phyloP scores from a whole-genome alignment of 53 echinoderm and acorn worm genomes.

The Patiria pectinifera region DNA sequence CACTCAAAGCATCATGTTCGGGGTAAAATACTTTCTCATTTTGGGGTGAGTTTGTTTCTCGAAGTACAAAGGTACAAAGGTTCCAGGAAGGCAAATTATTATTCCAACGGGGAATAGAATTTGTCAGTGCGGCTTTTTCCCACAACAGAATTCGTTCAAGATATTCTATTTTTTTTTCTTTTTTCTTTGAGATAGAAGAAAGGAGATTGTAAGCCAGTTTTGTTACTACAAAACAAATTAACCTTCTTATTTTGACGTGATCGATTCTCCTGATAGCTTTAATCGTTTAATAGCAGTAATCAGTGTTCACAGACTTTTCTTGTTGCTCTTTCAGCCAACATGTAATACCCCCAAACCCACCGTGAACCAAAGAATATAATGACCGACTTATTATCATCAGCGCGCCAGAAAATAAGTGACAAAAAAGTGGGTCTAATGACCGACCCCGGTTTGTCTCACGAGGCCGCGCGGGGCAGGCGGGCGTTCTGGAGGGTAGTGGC shows the following conservation, averaged over 20 bases:
- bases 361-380: neutral
- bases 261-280: neutral
- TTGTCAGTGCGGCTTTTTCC: no score
- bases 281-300: conserved; percentile 5
- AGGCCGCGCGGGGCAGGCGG: neutral
- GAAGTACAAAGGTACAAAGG: neutral
- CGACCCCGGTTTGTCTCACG: neutral
- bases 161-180: no score
- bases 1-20: neutral
- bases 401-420: neutral
- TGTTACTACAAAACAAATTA: neutral
- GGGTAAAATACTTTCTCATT: conserved; percentile 19
- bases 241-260: neutral
- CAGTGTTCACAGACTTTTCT: conserved; percentile 5
- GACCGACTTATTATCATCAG: neutral
- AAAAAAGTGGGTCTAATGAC: neutral
- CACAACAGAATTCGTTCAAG: no score
- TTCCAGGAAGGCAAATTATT: neutral
- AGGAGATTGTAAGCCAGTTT: no score
- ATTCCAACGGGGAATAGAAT: neutral
- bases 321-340: neutral
- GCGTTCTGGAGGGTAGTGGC: conserved; percentile 13
- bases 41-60: neutral
- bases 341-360: neutral
- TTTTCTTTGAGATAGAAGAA: no score